A percentile compares a stretch with the other conserved stretches of the same genome.
phyloP scores from a whole-genome alignment of 2,113 vertebrate species.

The Mormyrus lacerda region DNA sequence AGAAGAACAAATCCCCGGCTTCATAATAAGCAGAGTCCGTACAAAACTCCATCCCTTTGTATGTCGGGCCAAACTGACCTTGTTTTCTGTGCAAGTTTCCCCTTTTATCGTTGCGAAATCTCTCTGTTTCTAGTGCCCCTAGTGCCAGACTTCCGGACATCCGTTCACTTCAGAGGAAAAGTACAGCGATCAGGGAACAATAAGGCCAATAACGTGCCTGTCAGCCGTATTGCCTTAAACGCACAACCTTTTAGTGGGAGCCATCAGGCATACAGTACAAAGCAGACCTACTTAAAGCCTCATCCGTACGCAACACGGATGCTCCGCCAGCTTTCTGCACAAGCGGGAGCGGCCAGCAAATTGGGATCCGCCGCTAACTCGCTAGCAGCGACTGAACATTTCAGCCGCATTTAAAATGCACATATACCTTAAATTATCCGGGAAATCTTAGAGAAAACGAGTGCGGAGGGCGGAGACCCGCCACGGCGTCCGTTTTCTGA shows the following conservation, averaged over 20 bases:
- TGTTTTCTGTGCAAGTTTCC: not conserved
- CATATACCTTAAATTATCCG: not conserved
- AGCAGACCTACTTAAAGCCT: not conserved
- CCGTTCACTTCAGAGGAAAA: not conserved
- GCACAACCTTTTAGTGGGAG: not conserved
- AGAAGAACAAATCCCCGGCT: not conserved
- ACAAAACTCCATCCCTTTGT: not conserved
- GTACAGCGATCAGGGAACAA: not conserved
- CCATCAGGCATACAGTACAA: not conserved
- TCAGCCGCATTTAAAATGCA: constrained; percentile 12
- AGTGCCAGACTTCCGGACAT: not conserved
- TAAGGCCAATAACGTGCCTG: not conserved
- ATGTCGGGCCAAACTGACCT: not conserved
- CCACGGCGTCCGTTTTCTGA: not conserved
- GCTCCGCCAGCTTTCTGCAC: not conserved
- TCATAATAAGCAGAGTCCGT: not conserved
- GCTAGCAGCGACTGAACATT: not conserved
- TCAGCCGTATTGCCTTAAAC: not conserved
- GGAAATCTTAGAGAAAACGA: not conserved
- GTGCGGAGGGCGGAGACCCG: not conserved
- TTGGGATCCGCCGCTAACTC: not conserved
- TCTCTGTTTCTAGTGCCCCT: not conserved
- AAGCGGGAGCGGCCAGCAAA: not conserved
- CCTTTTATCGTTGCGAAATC: not conserved
- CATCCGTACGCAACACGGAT: not conserved